Evolutionary conservation across 2,888 invertebrate genomes (phyloP).

Genomic region (Apotomis capreana): DNA sequence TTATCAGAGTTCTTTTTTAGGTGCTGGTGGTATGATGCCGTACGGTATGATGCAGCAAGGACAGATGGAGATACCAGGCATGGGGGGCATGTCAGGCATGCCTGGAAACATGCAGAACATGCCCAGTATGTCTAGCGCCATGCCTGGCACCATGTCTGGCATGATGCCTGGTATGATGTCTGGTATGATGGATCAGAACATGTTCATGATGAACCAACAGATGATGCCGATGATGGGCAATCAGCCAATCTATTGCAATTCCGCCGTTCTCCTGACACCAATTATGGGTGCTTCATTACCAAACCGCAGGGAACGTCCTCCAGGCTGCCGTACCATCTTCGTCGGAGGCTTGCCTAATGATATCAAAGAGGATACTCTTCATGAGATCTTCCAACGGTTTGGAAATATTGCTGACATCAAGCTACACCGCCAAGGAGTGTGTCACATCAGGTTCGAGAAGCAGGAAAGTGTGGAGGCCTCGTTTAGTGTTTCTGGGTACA

Average conservation of each 20-base stretch:
- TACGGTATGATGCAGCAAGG: constrained; percentile 48
- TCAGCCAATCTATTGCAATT: constrained; percentile 82
- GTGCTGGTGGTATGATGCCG: constrained; percentile 46
- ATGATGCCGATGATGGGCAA: constrained; percentile 51
- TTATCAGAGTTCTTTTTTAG: background rate
- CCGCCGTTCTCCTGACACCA: constrained; percentile 92
- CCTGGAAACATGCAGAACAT: constrained; percentile 43
- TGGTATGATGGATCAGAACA: constrained; percentile 82
- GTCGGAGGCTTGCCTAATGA: constrained; percentile 96
- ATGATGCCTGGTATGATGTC: constrained; percentile 63
- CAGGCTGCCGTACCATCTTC: constrained; percentile 95
- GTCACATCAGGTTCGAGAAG: constrained; percentile 93
- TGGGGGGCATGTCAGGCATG: constrained; percentile 50
- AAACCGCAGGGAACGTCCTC: constrained; percentile 91
- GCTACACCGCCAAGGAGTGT: constrained; percentile 94
- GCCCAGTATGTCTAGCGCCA: constrained; percentile 41
- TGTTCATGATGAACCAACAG: constrained; percentile 73
- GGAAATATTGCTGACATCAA: constrained; percentile 75
- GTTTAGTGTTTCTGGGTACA: constrained; percentile 91
- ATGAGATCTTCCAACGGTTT: constrained; percentile 93
- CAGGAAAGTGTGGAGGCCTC: constrained; percentile 92
- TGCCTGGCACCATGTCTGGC: constrained; percentile 53
- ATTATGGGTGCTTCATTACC: constrained; percentile 91
- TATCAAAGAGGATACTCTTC: constrained; percentile 90
- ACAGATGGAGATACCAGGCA: constrained; percentile 52